Evolutionary conservation across 92 coral and sea anemone species (phyloP).

Genomic region (Siderastrea siderea): DNA sequence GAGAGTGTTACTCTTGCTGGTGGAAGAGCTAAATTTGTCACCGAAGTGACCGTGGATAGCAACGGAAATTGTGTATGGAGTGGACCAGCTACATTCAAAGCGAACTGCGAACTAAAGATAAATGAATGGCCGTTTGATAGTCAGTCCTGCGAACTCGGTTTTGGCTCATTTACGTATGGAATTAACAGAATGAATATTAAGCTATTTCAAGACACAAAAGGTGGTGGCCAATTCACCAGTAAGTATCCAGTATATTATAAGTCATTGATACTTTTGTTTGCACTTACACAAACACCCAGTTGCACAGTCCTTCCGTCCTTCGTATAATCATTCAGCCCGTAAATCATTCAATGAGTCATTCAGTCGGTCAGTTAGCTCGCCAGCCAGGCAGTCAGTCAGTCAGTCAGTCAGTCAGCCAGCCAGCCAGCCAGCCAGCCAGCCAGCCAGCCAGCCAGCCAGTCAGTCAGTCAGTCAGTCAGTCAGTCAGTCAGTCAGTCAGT

Average conservation of each 20-base stretch:
- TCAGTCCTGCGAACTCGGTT: constrained; percentile 70
- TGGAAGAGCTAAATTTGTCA: constrained; percentile 65
- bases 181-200: constrained; percentile 44
- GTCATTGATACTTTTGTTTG: not conserved
- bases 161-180: constrained; percentile 74
- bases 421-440: not conserved
- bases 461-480: not conserved
- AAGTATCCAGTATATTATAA: not conserved
- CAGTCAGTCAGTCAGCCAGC: not conserved
- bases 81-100: constrained; percentile 79
- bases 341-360: not conserved
- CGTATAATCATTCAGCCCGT: not conserved
- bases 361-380: not conserved
- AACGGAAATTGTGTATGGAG: constrained; percentile 71
- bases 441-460: not conserved
- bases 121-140: constrained; percentile 78
- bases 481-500: not conserved
- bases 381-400: not conserved
- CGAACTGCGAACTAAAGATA: constrained; percentile 72
- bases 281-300: too few relatives aligned
- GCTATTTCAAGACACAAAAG: constrained; percentile 29
- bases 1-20: constrained; percentile 62
- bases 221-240: constrained; percentile 41
- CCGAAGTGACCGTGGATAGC: constrained; percentile 53
- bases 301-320: too few relatives aligned